Conservation (phyloP, 2,888 invertebrate species). For the Apoda limacodes region DNA sequence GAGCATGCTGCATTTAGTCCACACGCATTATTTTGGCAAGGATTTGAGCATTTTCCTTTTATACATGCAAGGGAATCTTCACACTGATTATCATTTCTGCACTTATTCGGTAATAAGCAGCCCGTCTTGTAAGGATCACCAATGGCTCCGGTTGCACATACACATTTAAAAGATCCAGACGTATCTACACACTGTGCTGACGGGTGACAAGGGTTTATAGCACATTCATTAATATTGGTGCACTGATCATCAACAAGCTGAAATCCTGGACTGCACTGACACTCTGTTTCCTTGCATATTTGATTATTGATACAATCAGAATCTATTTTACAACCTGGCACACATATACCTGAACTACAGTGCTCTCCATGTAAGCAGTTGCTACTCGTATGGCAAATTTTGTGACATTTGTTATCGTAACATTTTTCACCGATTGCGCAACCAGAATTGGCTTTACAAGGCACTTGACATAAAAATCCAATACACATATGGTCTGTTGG, state of each 20-base stretch:
- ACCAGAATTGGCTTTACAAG: constrained; percentile 77
- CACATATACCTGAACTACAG: constrained; percentile 84
- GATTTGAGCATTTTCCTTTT: constrained; percentile 82
- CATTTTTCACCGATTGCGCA: constrained; percentile 91
- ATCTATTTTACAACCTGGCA: constrained; percentile 85
- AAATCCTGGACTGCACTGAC: constrained; percentile 83
- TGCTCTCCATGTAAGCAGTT: constrained; percentile 93
- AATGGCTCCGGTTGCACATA: constrained; percentile 82
- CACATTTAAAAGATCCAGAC: constrained; percentile 83
- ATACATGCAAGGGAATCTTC: constrained; percentile 80
- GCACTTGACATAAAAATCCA: constrained; percentile 80
- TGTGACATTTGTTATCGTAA: constrained; percentile 80
- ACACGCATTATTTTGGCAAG: constrained; percentile 79
- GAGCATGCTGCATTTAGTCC: constrained; percentile 83
- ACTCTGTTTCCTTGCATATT: constrained; percentile 79
- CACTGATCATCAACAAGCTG: constrained; percentile 80
- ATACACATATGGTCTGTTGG: constrained; percentile 83
- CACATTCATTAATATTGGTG: constrained; percentile 86
- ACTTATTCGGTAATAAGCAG: constrained; percentile 82
- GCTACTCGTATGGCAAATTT: constrained; percentile 89
- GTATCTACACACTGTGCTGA: constrained; percentile 84
- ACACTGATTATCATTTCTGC: constrained; percentile 80
- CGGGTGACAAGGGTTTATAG: constrained; percentile 81
- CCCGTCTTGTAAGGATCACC: constrained; percentile 78
- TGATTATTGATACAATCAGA: constrained; percentile 84